Base-by-base conservation (phyloP, 2,113 vertebrate species). In the Sardina pilchardus region DNA sequence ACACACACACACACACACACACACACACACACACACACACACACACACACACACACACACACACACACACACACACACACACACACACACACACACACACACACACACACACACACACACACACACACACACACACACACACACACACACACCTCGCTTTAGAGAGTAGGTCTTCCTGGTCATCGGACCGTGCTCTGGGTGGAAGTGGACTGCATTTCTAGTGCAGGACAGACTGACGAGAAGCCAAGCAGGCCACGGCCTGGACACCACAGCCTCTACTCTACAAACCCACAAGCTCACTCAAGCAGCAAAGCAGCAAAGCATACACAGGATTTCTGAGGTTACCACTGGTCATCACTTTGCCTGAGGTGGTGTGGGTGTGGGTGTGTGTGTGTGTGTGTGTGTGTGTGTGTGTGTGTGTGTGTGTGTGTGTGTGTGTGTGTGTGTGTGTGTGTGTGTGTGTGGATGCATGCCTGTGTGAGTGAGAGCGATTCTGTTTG, bases 101-200 rank as follows among this genome's bases (percentile, higher is more conserved):
- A 63, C 59, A 63, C 59, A 63, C 59, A 63, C 21, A 63, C 59
- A 63, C 24, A 63, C 59, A 63, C 59, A 63, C 59, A 63, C 21
- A 63, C 59, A 63, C 24, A 63, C 59, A 71, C 63, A 71, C 63
- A 71, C 63, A 71, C 63, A 71, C 63, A 71, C 63, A 71, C 63
- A 34, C n/a, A 71, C 26, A 71, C 63, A 71, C n/a, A 71, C 8
- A 26, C 8, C n/a, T 16, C 6, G n/a, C 30, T 30, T 34, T 34
- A 12, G 59, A 53, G 50, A 53, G 17, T 53, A 53, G 3, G 21
- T 24, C 21, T 21, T 59, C 21, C 53, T 21, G 6, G 16, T 53
- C 17, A 19, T 19, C 50, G 17, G 12, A 19, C 53, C 19, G 5
- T 59, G 53, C 21, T 24, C 4, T 0, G 53, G 21, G 19, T 59